A percentile compares a stretch with the other conserved stretches of the same genome.
phyloP scores from a whole-genome alignment of 2,888 invertebrate species.

The Bellardia pandia region DNA sequence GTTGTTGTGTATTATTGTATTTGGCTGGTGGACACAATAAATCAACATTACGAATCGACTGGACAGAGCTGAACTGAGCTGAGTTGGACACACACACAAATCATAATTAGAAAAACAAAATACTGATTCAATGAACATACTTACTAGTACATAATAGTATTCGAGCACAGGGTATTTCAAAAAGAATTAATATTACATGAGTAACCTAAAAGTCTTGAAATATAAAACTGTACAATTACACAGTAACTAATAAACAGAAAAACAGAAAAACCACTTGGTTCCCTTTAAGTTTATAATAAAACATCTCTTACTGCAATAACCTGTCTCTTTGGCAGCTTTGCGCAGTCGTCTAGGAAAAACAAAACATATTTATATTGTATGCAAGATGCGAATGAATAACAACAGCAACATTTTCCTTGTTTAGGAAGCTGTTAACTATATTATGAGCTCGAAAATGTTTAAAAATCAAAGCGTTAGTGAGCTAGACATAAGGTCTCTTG shows the following conservation, averaged over 20 bases:
- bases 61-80: conserved; percentile 19
- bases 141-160: background rate
- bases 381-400: conserved; percentile 37
- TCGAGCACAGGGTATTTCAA: background rate
- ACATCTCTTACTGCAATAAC: background rate
- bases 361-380: background rate
- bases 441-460: conserved; percentile 56
- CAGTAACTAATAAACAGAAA: too few species aligned
- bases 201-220: too few species aligned
- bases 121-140: conserved; percentile 43
- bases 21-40: conserved; percentile 65
- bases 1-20: conserved; percentile 28
- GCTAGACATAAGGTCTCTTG: conserved; percentile 57
- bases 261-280: too few species aligned
- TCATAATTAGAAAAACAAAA: conserved; percentile 59
- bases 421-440: conserved; percentile 66
- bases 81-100: conserved; percentile 44
- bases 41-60: conserved; percentile 54
- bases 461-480: conserved; percentile 51
- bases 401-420: conserved; percentile 50
- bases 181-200: background rate
- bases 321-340: conserved; percentile 6
- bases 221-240: too few species aligned
- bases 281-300: background rate
- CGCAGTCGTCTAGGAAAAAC: background rate